A percentile compares a stretch with the other conserved stretches of the same genome.
Conservation (phyloP, 23 tunicate species). For the Trididemnum clinides region DNA sequence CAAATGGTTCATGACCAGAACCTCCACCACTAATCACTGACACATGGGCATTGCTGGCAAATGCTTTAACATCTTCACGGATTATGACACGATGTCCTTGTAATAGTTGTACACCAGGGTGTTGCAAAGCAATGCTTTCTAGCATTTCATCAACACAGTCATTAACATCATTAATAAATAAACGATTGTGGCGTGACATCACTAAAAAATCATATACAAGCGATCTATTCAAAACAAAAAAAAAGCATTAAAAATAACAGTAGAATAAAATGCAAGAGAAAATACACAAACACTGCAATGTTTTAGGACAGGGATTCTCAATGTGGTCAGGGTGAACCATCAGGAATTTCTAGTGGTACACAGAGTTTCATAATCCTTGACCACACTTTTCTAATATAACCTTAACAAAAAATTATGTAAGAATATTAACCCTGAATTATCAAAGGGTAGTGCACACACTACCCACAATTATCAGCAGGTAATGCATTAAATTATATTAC, state of each 20-base stretch:
- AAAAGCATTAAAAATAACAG: background rate
- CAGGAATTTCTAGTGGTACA: no score
- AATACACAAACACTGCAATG: no score
- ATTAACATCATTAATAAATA: constrained; percentile 69
- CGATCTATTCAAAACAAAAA: background rate
- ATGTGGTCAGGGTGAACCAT: no score
- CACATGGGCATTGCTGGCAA: constrained; percentile 42
- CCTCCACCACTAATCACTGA: constrained; percentile 94
- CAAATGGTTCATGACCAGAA: constrained; percentile 99
- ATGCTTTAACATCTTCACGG: constrained; percentile 57
- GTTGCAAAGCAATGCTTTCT: constrained; percentile 47
- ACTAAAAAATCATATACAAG: no score
- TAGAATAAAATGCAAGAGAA: background rate
- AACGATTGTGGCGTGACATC: constrained; percentile 82
- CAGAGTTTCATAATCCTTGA: no score
- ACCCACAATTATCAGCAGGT: no score
- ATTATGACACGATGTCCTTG: constrained; percentile 85
- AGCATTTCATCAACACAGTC: constrained; percentile 94
- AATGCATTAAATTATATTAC: no score
- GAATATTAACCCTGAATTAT: no score
- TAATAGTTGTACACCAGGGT: constrained; percentile 58
- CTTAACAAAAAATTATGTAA: no score
- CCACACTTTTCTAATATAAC: no score
- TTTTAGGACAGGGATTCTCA: no score
- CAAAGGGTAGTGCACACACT: no score